These are phyloP conservation scores for Platysteira castanea DNA, from an alignment of 2,113 vertebrate genomes.

Conservation along the genomic window DNA sequence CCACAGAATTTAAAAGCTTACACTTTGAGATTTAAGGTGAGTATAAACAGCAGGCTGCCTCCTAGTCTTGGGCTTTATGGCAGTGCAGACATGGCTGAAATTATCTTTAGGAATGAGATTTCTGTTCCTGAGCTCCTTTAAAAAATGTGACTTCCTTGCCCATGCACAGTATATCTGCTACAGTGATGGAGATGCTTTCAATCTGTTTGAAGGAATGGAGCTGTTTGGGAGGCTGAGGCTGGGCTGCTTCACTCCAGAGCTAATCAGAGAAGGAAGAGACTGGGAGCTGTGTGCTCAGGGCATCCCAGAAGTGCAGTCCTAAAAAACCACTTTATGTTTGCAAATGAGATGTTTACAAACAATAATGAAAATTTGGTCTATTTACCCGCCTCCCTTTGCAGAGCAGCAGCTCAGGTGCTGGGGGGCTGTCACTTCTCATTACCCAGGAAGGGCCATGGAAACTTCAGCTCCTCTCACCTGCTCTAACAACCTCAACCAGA, in stretches of 20 bases:
- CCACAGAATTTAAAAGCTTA: neutral
- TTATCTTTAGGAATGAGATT: neutral
- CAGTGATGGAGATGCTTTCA: neutral
- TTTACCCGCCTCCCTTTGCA: neutral
- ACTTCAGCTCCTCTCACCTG: neutral
- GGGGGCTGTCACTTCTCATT: neutral
- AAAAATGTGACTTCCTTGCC: neutral
- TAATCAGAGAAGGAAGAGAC: neutral
- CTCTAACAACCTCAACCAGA: neutral
- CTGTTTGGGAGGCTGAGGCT: neutral
- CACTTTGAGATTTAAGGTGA: neutral
- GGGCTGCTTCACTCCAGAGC: neutral
- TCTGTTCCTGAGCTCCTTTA: neutral
- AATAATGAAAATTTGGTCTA: neutral
- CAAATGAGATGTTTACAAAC: neutral
- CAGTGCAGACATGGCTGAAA: neutral
- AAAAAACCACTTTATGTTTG: neutral
- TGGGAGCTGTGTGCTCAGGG: neutral
- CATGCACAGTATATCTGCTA: accelerated
- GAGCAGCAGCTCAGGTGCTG: neutral
- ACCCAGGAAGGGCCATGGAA: neutral
- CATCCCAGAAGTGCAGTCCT: neutral
- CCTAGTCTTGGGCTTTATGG: neutral
- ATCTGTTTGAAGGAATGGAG: neutral
- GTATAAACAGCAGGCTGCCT: neutral